Conservation (phyloP, 37 sponge, comb jelly and placozoan species). For the Crambe crambe region DNA sequence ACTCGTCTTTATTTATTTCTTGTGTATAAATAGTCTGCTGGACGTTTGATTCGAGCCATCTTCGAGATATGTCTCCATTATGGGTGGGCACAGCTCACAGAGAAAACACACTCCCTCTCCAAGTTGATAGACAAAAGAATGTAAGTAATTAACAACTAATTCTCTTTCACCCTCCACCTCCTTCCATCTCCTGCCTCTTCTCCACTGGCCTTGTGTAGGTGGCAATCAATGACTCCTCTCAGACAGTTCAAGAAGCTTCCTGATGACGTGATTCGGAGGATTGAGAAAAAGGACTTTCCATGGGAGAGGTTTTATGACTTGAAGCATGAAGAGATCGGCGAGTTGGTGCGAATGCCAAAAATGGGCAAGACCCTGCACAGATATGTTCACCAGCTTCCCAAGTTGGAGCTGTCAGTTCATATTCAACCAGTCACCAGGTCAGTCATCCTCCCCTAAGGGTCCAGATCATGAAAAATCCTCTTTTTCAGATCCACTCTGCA, state of each 20-base stretch:
- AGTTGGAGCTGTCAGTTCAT: constrained; percentile 94
- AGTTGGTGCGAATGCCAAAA: constrained; percentile 96
- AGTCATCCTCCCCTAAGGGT: neutral
- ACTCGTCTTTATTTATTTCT: too few species aligned
- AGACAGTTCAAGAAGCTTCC: constrained; percentile 98
- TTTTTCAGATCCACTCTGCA: constrained; percentile 83
- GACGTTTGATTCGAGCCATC: constrained; percentile 92
- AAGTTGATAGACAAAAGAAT: constrained; percentile 98
- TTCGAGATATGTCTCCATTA: constrained; percentile 92
- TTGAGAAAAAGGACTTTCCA: constrained; percentile 98
- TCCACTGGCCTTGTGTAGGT: constrained; percentile 57
- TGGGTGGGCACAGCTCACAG: constrained; percentile 97
- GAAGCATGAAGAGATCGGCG: constrained; percentile 92
- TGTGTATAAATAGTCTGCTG: constrained; percentile 85
- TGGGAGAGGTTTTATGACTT: constrained; percentile 97
- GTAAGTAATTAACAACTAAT: constrained; percentile 41
- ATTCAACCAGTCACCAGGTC: constrained; percentile 98
- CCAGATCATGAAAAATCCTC: neutral
- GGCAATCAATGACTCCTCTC: constrained; percentile 98
- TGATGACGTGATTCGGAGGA: constrained; percentile 91
- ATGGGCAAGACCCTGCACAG: constrained; percentile 98
- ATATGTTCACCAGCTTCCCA: constrained; percentile 96
- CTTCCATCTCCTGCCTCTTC: neutral
- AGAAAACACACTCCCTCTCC: constrained; percentile 84
- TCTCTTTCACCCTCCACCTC: neutral